Evolutionary conservation across 2,888 invertebrate species (phyloP), one percentile per base, ranked within the genome.

Genomic region (Drosophila borealis): DNA sequence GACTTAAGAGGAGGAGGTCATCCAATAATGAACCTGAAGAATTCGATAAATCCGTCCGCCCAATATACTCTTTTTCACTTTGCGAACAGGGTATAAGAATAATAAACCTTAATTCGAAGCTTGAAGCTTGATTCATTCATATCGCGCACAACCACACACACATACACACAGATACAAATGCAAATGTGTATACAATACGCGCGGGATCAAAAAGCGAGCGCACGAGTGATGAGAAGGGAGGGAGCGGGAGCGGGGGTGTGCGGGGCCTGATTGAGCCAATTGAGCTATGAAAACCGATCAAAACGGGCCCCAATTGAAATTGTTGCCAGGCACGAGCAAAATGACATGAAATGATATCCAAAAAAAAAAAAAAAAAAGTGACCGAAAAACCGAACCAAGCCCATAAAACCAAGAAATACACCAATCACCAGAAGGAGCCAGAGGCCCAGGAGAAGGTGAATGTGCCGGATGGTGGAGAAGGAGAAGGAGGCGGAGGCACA

Each of bases 71-170:
- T 0, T 6, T 19, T 19, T 41, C 14, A 33, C 41, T 17, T 29
- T 53, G 33, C 25, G 53, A 33, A 19, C 17, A 53, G 41, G 17
- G 53, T 42, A 55, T 78, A 73, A 71, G 78, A 82, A 83, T 80
- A 84, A 85, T 85, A 84, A 84, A 84, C 83, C 83, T 85, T 84
- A 84, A 84, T 85, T 83, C 75, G 80, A 83, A 78, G 81, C 83
- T 81, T 67, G 62, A 41, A 80, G 82, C 83, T 83, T 83, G 83
- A 85, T 84, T 83, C 83, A 83, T 85, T 85, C 82, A 82, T 74
- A 81, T 70, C 45, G 42, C 33, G 50, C 6, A 50, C 45, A 61
- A 21, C 56, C 29, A 63, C 54, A 57, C 21, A 60, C 6, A 57
- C 45, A 57, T 17, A 61, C 29, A 61, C 56, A 57, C 21, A 56